A percentile compares a stretch with the other conserved stretches of the same genome.
These are phyloP conservation scores for Lucifuga dentata DNA, from an alignment of 2,113 vertebrate genomes.

Conservation along the genomic window DNA sequence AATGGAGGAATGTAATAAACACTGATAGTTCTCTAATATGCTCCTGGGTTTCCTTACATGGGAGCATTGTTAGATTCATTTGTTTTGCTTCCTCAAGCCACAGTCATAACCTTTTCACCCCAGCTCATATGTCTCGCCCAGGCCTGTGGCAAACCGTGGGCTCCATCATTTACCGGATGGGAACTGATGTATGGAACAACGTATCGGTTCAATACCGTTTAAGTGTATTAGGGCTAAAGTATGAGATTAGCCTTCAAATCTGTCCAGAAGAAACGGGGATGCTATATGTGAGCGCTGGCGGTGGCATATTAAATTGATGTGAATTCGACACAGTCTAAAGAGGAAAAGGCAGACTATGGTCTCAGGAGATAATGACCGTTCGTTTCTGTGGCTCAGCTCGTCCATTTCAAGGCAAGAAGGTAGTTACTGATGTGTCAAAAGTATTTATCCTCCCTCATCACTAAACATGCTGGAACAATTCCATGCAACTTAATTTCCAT, in stretches of 20 bases:
- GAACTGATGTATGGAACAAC: constrained; percentile 66
- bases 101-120: constrained; percentile 66
- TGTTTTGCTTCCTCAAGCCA: constrained; percentile 38
- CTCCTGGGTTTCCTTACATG: constrained; percentile 14
- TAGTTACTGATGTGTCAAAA: constrained; percentile 62
- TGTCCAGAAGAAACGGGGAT: constrained; percentile 65
- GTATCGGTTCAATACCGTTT: constrained; percentile 73
- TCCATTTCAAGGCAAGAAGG: constrained; percentile 33
- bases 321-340: constrained; percentile 51
- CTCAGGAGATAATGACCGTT: constrained; percentile 72
- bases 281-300: constrained; percentile 42
- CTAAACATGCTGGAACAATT: constrained; percentile 51
- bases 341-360: constrained; percentile 53
- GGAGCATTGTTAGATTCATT: constrained; percentile 29
- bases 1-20: constrained; percentile 14
- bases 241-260: constrained; percentile 76
- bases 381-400: constrained; percentile 59
- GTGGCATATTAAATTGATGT: constrained; percentile 68
- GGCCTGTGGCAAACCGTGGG: constrained; percentile 32
- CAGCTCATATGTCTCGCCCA: constrained; percentile 43
- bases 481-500: constrained; percentile 50
- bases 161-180: constrained; percentile 48
- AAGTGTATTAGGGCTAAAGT: constrained; percentile 78
- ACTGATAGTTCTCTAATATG: not conserved
- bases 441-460: constrained; percentile 40